Base-by-base conservation (phyloP, 2,113 vertebrate genomes). In the Rhynchopsitta pachyrhyncha region DNA sequence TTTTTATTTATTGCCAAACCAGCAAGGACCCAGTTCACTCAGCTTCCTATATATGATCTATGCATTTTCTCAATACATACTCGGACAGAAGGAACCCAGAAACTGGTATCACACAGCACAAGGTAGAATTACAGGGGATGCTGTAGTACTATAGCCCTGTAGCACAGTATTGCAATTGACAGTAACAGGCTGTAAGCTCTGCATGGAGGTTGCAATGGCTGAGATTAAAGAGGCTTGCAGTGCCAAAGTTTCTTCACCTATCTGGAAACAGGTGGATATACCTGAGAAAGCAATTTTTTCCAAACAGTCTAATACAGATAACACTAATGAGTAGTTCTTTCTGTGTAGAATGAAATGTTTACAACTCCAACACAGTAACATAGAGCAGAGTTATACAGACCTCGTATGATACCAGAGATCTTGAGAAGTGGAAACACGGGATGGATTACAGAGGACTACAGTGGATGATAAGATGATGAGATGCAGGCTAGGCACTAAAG, bases 71-170 rank as follows among this genome's bases (percentile, higher is more conserved):
- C 28, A 41, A 4, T 17, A 41, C 8, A 39, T 4, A n/a, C 6
- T 11, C 1, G 0, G 37, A 31, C 6, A 27, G 53, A 85, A 81
- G 17, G 13, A 79, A 41, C 2, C 1, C 5, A 44, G 23, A 64
- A 78, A 53, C 4, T 33, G 33, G 11, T 27, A 50, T 53, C 9
- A 59, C 7, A 22, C 9, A 50, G 11, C 33, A 63, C 3, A 41
- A 13, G 6, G 31, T 3, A 66, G 10, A 4, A 57, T 52, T 80
- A 67, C 23, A 46, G 35, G 16, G 14, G 7, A 62, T 29, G 17
- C 8, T 27, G 22, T 29, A 46, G 41, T 76, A 24, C 14, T 37
- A 2, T 4, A 41, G 35, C 9, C 24, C 49, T 35, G 8, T 44
- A 27, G 13, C 10, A 44, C 23, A 6, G 17, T n/a, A 6, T 37